Percentiles rank a stretch among this genome's conserved stretches.
These are phyloP conservation scores for Lasioglossum malachurum DNA, from an alignment of 2,888 invertebrate genomes.

Conservation along the genomic window DNA sequence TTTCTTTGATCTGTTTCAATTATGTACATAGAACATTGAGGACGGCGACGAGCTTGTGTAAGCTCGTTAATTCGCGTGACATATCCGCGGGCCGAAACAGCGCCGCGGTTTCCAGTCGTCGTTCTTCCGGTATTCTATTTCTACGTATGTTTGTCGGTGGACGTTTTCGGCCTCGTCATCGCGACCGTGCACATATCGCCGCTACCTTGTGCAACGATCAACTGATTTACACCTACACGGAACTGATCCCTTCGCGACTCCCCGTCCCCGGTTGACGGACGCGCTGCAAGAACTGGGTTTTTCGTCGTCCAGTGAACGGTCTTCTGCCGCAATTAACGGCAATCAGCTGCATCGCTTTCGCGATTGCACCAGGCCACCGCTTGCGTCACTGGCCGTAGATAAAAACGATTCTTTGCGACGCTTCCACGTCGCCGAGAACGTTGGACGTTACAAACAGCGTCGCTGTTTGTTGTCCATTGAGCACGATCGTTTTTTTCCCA, in stretches of 20 bases:
- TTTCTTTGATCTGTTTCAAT: not conserved
- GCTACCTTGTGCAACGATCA: conserved; percentile 44
- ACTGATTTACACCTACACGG: conserved; percentile 47
- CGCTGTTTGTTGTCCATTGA: not conserved
- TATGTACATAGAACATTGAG: not conserved
- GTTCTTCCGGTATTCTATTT: not conserved
- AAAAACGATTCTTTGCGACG: conserved; percentile 15
- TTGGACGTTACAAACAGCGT: not conserved
- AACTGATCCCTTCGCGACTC: conserved; percentile 10
- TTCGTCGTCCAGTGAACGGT: not conserved
- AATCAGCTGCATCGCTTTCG: conserved; percentile 24
- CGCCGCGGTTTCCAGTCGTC: not conserved
- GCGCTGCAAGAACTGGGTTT: not conserved
- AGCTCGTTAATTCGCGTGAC: not conserved
- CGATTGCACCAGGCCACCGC: conserved; percentile 19
- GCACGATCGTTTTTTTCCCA: not conserved
- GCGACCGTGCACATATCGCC: not conserved
- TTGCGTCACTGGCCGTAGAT: conserved; percentile 27
- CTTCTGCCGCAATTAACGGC: conserved; percentile 20
- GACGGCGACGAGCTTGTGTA: not conserved
- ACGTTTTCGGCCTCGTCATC: conserved; percentile 48
- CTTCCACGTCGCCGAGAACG: not conserved
- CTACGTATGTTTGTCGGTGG: not conserved
- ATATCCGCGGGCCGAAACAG: not conserved
- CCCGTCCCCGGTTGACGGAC: not conserved